Evolutionary conservation across 2,113 vertebrate species (phyloP).

Genomic region (Indri indri): DNA sequence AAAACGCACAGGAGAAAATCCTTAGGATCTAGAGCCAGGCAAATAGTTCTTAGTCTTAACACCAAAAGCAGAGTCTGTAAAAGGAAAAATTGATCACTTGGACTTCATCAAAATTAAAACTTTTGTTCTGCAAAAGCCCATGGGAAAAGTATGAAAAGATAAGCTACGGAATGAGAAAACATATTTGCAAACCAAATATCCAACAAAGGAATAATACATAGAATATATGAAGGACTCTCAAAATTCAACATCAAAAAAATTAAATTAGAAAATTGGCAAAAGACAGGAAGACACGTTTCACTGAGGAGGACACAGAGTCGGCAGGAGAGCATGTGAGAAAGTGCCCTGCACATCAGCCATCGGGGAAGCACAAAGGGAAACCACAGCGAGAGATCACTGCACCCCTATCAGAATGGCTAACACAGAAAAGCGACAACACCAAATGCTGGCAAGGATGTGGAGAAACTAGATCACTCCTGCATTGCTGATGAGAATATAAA

Average conservation of each 20-base stretch:
- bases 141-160: not conserved
- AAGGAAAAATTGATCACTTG: not conserved
- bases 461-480: not conserved
- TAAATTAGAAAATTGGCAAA: not conserved
- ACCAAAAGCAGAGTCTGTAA: not conserved
- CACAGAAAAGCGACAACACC: not conserved
- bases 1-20: not conserved
- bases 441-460: not conserved
- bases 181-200: conserved; percentile 29
- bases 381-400: not conserved
- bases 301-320: not conserved
- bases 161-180: not conserved
- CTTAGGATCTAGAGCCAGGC: not conserved
- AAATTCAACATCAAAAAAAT: not conserved
- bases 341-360: not conserved
- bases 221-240: not conserved
- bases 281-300: not conserved
- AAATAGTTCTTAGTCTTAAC: not conserved
- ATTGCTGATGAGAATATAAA: not conserved
- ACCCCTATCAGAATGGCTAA: not conserved
- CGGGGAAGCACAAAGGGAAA: not conserved
- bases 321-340: not conserved
- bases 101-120: not conserved
- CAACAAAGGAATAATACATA: not conserved
- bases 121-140: not conserved